Evolutionary conservation across 2,113 vertebrate species (phyloP).

Genomic region (Ceyx margarethae): DNA sequence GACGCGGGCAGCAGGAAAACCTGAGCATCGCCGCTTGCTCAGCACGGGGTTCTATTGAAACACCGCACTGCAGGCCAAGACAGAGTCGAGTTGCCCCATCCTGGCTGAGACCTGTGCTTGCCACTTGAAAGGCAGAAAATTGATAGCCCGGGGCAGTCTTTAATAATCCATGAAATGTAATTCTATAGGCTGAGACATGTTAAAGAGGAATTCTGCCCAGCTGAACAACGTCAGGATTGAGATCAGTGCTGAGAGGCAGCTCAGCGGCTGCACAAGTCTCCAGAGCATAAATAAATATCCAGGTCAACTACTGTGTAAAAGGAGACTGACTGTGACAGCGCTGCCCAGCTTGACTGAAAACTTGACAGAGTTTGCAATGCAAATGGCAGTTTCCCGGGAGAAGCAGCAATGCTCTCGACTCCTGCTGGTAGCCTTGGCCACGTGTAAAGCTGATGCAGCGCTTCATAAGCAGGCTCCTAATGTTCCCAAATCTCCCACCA

Average conservation of each 20-base stretch:
- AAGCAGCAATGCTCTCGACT: background rate
- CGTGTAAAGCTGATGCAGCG: background rate
- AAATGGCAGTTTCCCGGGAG: background rate
- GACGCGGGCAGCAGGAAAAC: too few relatives aligned
- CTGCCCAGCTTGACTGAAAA: background rate
- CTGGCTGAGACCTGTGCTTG: background rate
- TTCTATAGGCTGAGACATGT: background rate
- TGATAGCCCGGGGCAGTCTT: background rate
- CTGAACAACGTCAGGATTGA: background rate
- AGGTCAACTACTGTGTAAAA: background rate
- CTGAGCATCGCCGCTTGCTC: background rate
- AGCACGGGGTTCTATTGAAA: background rate
- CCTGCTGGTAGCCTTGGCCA: background rate
- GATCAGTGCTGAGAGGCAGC: background rate
- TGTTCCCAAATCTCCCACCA: background rate
- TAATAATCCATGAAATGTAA: background rate
- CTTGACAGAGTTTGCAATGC: background rate
- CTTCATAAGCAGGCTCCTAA: accelerated
- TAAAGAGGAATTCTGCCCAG: background rate
- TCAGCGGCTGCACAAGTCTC: background rate
- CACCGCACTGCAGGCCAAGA: background rate
- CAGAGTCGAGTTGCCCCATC: background rate
- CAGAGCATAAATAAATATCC: background rate
- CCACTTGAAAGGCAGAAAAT: background rate
- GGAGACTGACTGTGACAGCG: background rate